These are phyloP conservation scores for Pristionchus entomophagus DNA, from an alignment of 2,888 invertebrate species.

Conservation along the genomic window DNA sequence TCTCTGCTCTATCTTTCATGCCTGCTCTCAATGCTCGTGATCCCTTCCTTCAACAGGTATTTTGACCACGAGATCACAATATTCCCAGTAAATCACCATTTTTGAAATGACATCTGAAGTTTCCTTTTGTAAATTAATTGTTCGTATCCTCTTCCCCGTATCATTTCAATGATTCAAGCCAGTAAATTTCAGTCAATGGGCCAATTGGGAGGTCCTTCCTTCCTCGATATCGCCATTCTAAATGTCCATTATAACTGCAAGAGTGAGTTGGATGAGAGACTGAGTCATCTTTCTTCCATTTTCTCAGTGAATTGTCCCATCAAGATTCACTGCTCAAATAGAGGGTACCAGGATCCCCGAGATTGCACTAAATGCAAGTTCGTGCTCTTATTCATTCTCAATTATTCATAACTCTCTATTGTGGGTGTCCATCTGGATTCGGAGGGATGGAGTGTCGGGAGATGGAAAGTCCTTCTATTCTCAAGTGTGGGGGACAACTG, in stretches of 20 bases:
- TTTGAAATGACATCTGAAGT: too few relatives aligned
- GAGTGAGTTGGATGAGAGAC: not conserved
- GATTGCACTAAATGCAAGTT: slow-evolving; percentile 28
- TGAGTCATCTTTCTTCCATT: not conserved
- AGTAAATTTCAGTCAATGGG: slow-evolving; percentile 10
- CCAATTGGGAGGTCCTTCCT: slow-evolving; percentile 41
- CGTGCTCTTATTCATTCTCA: not conserved
- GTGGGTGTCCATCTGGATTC: slow-evolving; percentile 40
- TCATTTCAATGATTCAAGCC: not conserved
- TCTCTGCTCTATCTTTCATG: not conserved
- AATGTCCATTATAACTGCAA: slow-evolving; percentile 21
- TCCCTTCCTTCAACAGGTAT: slow-evolving; percentile 31
- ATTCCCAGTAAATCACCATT: too few relatives aligned
- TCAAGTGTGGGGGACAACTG: slow-evolving; percentile 28
- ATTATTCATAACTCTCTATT: not conserved
- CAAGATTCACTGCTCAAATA: slow-evolving; percentile 43
- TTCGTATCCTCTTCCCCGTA: not conserved
- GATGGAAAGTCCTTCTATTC: slow-evolving; percentile 24
- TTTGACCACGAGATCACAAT: too few relatives aligned
- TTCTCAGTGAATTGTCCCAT: not conserved
- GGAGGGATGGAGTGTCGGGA: slow-evolving; percentile 22
- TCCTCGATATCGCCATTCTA: slow-evolving; percentile 19
- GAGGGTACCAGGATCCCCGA: slow-evolving; percentile 35
- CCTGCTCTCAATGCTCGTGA: slow-evolving; percentile 4
- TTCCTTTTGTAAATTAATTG: not conserved